Evolutionary conservation across 2,888 invertebrate species (phyloP).

Genomic region (Ennomos quercinarius): DNA sequence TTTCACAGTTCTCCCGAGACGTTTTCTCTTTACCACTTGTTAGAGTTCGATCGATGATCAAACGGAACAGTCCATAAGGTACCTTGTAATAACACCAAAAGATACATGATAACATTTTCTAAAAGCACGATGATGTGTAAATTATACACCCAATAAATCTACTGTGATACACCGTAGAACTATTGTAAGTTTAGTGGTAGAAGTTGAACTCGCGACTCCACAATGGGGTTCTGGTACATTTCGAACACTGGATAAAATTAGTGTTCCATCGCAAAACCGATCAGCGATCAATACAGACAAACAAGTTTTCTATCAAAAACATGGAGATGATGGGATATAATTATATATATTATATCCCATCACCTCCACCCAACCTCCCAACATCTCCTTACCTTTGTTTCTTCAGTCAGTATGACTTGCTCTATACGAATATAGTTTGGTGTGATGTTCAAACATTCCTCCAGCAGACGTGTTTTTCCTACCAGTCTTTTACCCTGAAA

Average conservation of each 20-base stretch:
- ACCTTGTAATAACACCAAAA: slow-evolving; percentile 37
- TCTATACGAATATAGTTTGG: slow-evolving; percentile 55
- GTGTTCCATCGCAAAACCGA: too few species aligned
- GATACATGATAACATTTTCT: too few species aligned
- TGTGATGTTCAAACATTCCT: slow-evolving; percentile 81
- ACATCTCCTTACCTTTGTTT: slow-evolving; percentile 49
- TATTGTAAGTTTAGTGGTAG: too few species aligned
- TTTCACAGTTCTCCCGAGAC: slow-evolving; percentile 49
- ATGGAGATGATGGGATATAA: background rate
- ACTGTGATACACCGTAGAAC: too few species aligned
- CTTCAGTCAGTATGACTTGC: slow-evolving; percentile 48
- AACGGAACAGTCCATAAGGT: slow-evolving; percentile 53
- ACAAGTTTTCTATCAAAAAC: background rate
- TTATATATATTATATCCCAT: too few species aligned
- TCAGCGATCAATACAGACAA: too few species aligned
- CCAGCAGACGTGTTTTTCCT: slow-evolving; percentile 87
- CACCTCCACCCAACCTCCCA: too few species aligned
- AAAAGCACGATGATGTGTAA: too few species aligned
- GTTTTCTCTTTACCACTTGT: slow-evolving; percentile 34
- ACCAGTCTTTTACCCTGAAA: slow-evolving; percentile 83
- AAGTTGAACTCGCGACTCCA: too few species aligned
- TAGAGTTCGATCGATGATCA: slow-evolving; percentile 48
- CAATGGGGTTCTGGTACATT: too few species aligned
- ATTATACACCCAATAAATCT: too few species aligned
- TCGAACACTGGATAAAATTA: too few species aligned